phyloP scores from a whole-genome alignment of 2,797 vertebrate species.

The Ara ararauna region DNA sequence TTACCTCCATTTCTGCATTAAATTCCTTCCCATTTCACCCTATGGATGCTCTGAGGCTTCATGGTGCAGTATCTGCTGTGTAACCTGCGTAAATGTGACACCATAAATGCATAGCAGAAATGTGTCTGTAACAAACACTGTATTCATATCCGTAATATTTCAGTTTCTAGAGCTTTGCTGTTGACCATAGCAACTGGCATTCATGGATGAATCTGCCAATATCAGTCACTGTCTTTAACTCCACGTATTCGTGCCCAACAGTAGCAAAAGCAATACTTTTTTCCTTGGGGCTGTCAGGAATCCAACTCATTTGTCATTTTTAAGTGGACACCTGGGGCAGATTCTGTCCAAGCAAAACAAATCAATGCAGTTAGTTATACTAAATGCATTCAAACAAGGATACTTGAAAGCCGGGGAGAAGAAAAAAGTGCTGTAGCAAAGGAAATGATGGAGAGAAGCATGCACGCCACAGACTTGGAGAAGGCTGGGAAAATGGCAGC shows the following conservation, averaged over 20 bases:
- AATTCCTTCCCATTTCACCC: background rate
- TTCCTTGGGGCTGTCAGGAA: background rate
- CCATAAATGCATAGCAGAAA: background rate
- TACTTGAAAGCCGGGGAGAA: background rate
- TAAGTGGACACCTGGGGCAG: background rate
- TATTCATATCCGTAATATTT: background rate
- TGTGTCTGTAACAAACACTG: background rate
- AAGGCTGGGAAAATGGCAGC: background rate
- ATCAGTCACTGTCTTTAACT: background rate
- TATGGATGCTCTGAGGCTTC: background rate
- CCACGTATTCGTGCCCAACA: background rate
- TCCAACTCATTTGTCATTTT: constrained; percentile 17
- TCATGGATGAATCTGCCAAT: background rate
- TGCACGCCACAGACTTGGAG: background rate
- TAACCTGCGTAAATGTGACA: background rate
- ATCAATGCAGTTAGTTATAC: background rate
- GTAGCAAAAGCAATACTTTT: background rate
- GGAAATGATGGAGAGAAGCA: background rate
- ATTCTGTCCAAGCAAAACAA: background rate
- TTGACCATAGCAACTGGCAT: background rate
- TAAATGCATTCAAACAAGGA: background rate
- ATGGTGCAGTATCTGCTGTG: background rate
- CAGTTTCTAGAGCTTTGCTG: background rate
- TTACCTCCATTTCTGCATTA: background rate
- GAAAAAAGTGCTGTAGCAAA: background rate